phyloP scores from a whole-genome alignment of 2,797 vertebrate genomes.

The Austrolebias charrua region DNA sequence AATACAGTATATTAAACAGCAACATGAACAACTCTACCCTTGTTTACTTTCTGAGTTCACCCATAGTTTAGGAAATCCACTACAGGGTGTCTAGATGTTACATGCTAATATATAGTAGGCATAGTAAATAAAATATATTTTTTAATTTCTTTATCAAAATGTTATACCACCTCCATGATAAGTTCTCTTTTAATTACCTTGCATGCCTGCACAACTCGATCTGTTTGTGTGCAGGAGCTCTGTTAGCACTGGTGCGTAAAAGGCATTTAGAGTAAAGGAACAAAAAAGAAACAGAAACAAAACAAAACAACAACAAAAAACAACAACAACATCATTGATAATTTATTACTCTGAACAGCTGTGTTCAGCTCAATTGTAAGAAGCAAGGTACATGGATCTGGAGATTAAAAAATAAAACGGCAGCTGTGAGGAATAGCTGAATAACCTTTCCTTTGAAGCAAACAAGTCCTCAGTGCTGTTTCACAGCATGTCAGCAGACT shows the following conservation, averaged over 20 bases:
- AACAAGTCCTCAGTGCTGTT: slow-evolving; percentile 31
- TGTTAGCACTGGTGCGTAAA: slow-evolving; percentile 30
- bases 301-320: not conserved
- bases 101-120: no score
- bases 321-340: slow-evolving; percentile 28
- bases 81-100: no score
- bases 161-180: not conserved
- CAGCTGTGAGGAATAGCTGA: slow-evolving; percentile 21
- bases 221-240: slow-evolving; percentile 10
- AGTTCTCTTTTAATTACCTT: slow-evolving; percentile 37
- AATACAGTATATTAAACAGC: no score
- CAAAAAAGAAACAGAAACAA: not conserved
- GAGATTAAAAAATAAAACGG: slow-evolving; percentile 37
- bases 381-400: slow-evolving; percentile 39
- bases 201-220: not conserved
- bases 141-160: not conserved
- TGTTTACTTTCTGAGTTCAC: no score
- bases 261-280: slow-evolving; percentile 26
- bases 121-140: no score
- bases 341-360: slow-evolving; percentile 49
- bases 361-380: slow-evolving; percentile 31
- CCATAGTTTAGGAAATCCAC: no score
- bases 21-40: no score
- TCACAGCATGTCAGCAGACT: slow-evolving; percentile 37
- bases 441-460: slow-evolving; percentile 48